Percentiles rank a stretch among this genome's conserved stretches.
Evolutionary conservation across 2,888 invertebrate genomes (phyloP).

Genomic region (Aelia acuminata): DNA sequence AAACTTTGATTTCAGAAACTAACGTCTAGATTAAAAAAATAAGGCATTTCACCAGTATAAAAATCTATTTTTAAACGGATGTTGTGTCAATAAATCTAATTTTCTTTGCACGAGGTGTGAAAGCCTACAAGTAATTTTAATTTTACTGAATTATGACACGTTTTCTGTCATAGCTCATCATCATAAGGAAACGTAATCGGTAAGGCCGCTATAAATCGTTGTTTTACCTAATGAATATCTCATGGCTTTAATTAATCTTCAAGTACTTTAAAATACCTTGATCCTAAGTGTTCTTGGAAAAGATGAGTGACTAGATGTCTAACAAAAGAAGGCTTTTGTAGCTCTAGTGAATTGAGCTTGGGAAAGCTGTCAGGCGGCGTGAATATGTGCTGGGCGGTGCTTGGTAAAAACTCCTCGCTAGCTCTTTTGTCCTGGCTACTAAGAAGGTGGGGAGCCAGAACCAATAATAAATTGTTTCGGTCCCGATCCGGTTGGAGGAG

Average conservation of each 20-base stretch:
- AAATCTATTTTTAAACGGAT: neutral
- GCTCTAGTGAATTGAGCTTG: constrained; percentile 59
- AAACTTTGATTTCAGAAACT: no score
- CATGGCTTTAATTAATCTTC: constrained; percentile 47
- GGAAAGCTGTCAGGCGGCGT: constrained; percentile 61
- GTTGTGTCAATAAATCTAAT: no score
- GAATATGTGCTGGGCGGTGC: constrained; percentile 64
- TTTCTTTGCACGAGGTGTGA: no score
- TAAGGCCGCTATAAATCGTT: neutral
- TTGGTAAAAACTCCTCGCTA: constrained; percentile 62
- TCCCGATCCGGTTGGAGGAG: constrained; percentile 64
- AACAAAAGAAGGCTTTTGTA: constrained; percentile 58
- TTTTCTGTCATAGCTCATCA: no score
- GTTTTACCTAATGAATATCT: neutral
- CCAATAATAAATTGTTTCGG: constrained; percentile 66
- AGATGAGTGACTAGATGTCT: constrained; percentile 46
- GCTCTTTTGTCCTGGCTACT: constrained; percentile 57
- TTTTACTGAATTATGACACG: no score
- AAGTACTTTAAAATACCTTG: constrained; percentile 42
- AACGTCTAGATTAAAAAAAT: no score
- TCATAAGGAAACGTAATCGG: neutral
- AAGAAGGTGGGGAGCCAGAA: constrained; percentile 63
- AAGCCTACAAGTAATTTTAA: no score
- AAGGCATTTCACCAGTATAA: no score
- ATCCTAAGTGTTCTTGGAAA: constrained; percentile 55